Percentiles rank a stretch among this genome's conserved stretches.
phyloP scores from a whole-genome alignment of 2,797 vertebrate species.

The Enteromius mattozi region DNA sequence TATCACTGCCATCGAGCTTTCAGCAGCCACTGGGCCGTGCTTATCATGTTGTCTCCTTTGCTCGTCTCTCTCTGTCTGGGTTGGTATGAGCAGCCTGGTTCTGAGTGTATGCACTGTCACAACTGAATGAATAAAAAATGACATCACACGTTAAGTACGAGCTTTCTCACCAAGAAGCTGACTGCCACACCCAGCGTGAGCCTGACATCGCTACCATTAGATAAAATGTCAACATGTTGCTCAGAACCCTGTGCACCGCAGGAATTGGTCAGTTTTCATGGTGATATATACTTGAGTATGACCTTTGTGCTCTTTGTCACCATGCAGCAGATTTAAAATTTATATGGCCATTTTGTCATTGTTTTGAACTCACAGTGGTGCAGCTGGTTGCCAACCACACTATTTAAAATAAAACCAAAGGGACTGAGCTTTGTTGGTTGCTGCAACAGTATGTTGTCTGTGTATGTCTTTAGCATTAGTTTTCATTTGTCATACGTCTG shows the following conservation, averaged over 20 bases:
- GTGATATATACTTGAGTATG: neutral
- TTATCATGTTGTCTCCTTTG: neutral
- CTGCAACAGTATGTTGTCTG: neutral
- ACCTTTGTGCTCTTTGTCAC: neutral
- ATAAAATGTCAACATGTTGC: conserved; percentile 19
- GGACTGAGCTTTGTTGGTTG: conserved; percentile 6
- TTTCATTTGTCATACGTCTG: too few relatives aligned
- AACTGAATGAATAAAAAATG: conserved; percentile 16
- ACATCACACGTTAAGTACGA: neutral
- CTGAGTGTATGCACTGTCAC: neutral
- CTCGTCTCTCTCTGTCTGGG: conserved; percentile 1
- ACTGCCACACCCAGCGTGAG: neutral
- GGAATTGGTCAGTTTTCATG: neutral
- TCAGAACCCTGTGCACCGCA: neutral
- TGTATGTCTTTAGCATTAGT: neutral
- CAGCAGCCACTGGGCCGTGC: neutral
- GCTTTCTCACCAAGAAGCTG: neutral
- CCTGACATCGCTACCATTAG: neutral
- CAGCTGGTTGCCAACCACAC: neutral
- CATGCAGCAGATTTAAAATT: neutral
- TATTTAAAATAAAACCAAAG: neutral
- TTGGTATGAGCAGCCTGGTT: neutral
- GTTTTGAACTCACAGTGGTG: neutral
- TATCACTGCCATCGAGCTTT: neutral
- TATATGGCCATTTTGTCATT: neutral